Conservation (phyloP, 2,888 invertebrate genomes). For the Drosophila mimica region DNA sequence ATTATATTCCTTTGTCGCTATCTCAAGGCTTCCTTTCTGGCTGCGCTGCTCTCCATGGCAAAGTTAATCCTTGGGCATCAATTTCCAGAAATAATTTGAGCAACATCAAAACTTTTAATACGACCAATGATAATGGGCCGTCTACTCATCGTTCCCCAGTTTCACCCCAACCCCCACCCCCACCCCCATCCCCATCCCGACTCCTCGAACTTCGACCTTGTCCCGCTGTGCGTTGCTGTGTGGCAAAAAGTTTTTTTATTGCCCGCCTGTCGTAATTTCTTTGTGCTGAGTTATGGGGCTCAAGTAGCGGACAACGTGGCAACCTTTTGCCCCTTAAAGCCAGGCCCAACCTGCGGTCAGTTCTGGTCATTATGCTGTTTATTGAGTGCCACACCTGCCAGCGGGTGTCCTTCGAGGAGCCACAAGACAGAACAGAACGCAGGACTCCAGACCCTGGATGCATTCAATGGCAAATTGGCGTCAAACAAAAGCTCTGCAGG, state of each 20-base stretch:
- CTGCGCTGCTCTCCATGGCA: constrained; percentile 27
- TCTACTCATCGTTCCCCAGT: constrained; percentile 7
- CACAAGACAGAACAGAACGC: not conserved
- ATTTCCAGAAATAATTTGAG: constrained; percentile 80
- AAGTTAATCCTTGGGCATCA: constrained; percentile 82
- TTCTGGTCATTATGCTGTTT: constrained; percentile 70
- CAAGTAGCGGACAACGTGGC: constrained; percentile 38
- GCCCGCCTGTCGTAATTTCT: constrained; percentile 71
- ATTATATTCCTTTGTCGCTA: constrained; percentile 62
- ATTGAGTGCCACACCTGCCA: constrained; percentile 74
- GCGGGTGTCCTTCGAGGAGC: constrained; percentile 28
- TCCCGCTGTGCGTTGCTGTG: constrained; percentile 18
- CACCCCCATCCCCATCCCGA: not conserved
- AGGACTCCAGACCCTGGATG: constrained; percentile 5
- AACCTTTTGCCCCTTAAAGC: constrained; percentile 47
- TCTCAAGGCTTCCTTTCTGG: constrained; percentile 3
- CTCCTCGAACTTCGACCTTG: not conserved
- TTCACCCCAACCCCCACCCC: not conserved
- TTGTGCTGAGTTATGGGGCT: constrained; percentile 69
- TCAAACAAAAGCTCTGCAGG: constrained; percentile 45
- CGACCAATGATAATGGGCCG: constrained; percentile 76
- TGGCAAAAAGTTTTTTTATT: constrained; percentile 51
- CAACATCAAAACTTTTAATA: constrained; percentile 82
- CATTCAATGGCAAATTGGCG: constrained; percentile 53
- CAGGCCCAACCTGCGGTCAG: constrained; percentile 57